Percentiles rank a stretch among this genome's conserved stretches.
These are phyloP conservation scores for Takifugu flavidus DNA, from an alignment of 2,113 vertebrate genomes.

Conservation along the genomic window DNA sequence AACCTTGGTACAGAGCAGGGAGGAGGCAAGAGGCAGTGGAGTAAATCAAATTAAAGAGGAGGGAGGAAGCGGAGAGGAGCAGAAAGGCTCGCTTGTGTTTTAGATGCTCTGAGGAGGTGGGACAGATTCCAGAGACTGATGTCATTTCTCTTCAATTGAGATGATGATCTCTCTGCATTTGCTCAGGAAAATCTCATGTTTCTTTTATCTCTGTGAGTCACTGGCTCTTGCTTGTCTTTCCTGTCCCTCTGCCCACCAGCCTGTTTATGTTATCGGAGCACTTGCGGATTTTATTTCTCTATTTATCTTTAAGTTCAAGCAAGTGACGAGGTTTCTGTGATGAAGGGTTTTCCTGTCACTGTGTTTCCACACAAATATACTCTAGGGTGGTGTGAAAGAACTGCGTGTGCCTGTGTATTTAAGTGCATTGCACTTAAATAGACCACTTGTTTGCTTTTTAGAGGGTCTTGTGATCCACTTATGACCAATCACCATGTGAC, in stretches of 20 bases:
- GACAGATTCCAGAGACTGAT: constrained; percentile 32
- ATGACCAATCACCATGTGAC: constrained; percentile 57
- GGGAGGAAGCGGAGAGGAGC: constrained; percentile 4
- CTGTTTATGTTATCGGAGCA: constrained; percentile 1
- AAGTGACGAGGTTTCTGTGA: neutral
- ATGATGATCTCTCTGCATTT: constrained; percentile 29
- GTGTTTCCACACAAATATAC: neutral
- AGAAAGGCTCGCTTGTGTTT: constrained; percentile 11
- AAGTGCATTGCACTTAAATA: neutral
- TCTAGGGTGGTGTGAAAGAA: constrained; percentile 7
- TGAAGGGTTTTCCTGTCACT: constrained; percentile 30
- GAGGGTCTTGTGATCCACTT: constrained; percentile 55
- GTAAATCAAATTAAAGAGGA: constrained; percentile 18
- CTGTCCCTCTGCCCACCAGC: neutral
- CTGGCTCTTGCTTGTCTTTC: neutral
- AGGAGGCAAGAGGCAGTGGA: constrained; percentile 6
- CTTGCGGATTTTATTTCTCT: neutral
- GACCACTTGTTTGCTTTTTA: constrained; percentile 25
- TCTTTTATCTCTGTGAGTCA: neutral
- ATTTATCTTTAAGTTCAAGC: constrained; percentile 11
- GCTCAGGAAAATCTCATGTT: constrained; percentile 12
- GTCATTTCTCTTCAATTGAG: constrained; percentile 29
- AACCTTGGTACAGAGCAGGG: neutral
- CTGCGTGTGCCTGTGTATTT: constrained; percentile 1
- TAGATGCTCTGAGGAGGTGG: constrained; percentile 28